Base-by-base conservation (phyloP, 2,888 invertebrate species). In the Argyresthia albistria region DNA sequence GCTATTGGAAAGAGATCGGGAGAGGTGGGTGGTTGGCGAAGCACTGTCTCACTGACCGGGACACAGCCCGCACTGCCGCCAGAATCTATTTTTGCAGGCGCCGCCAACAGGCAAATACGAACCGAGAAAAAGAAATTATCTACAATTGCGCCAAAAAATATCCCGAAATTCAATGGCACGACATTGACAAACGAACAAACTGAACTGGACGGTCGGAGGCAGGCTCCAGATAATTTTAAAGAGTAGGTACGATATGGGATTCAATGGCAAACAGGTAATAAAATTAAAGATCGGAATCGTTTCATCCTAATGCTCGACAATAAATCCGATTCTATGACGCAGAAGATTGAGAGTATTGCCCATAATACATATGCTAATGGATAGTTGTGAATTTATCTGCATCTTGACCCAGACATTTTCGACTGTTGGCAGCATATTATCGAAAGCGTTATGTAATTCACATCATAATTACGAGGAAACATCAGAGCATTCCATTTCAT, bases 1-100 rank as follows among this genome's bases (percentile, higher is more conserved):
- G 16, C 42, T 50, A 42, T 43, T 42, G 8, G 39, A 50, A n/a
- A 9, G 48, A 9, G 50, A 43, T 35, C 43, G 43, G 12, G 35
- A 47, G 35, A 72, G 70, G 69, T 76, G 75, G 69, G 70, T 73
- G 54, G 80, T 69, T 69, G 68, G 69, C 76, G 69, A 65, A 76
- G 76, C 81, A 81, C 83, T 81, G 80, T 67, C 76, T 68, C 74
- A 79, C 75, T 80, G 76, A 68, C 81, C 76, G 74, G 79, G 77
- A 80, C 69, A 75, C 70, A 70, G 71, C 72, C 74, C 73, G 67
- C 73, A 72, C 76, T 76, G 25, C 74, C 83, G 84, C 77, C 87
- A 78, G 77, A 87, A 76, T 79, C 87, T 88, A 88, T 88, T 88
- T 88, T 87, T 79, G 86, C 86, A 73, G 80, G 75, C 80, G 80